Base-by-base conservation (phyloP, 2,888 invertebrate species). In the Andricus quercusramuli region DNA sequence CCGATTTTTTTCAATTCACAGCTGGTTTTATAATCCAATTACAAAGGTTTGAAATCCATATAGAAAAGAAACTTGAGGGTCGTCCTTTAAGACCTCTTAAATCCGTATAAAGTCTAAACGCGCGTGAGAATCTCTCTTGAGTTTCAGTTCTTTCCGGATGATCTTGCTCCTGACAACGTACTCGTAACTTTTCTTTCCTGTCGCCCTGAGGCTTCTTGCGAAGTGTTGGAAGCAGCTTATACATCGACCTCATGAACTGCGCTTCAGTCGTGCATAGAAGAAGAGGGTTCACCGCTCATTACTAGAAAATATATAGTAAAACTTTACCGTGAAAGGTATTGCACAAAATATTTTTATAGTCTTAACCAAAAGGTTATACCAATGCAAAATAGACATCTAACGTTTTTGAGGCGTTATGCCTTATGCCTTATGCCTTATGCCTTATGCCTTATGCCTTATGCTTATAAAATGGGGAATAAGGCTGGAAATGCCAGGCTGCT, bases 381-480 rank as follows among this genome's bases (percentile, higher is more conserved):
- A 47, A 47, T 47, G 47, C 47, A 47, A 47, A n/a, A 15, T 59
- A 56, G 11, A 56, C n/a, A 56, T 20, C 1, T 6, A 56, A n/a
- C n/a, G n/a, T 59, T 59, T 59, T 59, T 59, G 56, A 59, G 47
- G 25, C 15, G 25, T 25, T 70, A 25, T 68, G 37, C n/a, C n/a
- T n/a, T 37, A 37, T 37, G 25, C 22, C 25, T 25, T 70, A 25
- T 68, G 37, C 29, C n/a, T n/a, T 37, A 37, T 37, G 25, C 22
- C 25, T 25, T 70, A 25, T 68, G 37, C 29, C n/a, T n/a, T 37
- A 37, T 37, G 25, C 22, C 25, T 25, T 70, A 25, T 68, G 37
- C 29, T 44, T 15, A n/a, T 15, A 70, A 70, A 70, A 47, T 70
- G 51, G 51, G 51, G 29, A 70, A 70, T 70, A 70, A 70, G 29